Percentiles rank a stretch among this genome's conserved stretches.
Conservation (phyloP, 2,888 invertebrate species). For the Synergus gifuensis region DNA sequence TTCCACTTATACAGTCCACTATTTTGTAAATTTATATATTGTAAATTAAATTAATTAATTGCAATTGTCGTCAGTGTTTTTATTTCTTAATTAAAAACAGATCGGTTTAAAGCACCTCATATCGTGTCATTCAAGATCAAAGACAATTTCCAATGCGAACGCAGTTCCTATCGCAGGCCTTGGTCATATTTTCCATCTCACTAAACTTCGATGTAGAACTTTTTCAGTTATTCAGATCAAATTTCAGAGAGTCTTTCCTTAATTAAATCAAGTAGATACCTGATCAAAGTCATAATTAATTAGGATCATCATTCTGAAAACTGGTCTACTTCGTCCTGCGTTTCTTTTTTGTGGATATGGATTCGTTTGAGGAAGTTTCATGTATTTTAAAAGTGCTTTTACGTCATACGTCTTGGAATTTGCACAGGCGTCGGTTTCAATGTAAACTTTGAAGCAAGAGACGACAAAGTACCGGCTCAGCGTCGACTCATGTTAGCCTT, state of each 20-base stretch:
- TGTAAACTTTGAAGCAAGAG: constrained; percentile 33
- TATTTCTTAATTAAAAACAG: too few relatives aligned
- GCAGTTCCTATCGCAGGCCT: background rate
- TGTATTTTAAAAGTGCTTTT: background rate
- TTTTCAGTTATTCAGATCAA: background rate
- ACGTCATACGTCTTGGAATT: constrained; percentile 2
- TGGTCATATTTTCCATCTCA: too few relatives aligned
- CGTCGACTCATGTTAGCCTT: constrained; percentile 34
- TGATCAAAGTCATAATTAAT: background rate
- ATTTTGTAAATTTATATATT: too few relatives aligned
- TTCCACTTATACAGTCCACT: too few relatives aligned
- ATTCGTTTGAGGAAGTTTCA: background rate
- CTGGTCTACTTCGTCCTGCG: background rate
- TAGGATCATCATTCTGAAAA: background rate
- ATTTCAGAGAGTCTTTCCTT: background rate
- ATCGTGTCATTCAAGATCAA: background rate
- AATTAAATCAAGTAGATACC: background rate
- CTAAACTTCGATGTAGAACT: too few relatives aligned
- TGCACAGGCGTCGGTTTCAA: constrained; percentile 23
- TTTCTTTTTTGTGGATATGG: background rate
- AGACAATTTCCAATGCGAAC: background rate
- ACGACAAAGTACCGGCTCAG: constrained; percentile 36
- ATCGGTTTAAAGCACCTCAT: background rate
- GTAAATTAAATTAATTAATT: too few relatives aligned
- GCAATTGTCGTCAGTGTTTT: too few relatives aligned